Base-by-base conservation (phyloP, 2,113 vertebrate species). In the Thamnophis sirtalis region DNA sequence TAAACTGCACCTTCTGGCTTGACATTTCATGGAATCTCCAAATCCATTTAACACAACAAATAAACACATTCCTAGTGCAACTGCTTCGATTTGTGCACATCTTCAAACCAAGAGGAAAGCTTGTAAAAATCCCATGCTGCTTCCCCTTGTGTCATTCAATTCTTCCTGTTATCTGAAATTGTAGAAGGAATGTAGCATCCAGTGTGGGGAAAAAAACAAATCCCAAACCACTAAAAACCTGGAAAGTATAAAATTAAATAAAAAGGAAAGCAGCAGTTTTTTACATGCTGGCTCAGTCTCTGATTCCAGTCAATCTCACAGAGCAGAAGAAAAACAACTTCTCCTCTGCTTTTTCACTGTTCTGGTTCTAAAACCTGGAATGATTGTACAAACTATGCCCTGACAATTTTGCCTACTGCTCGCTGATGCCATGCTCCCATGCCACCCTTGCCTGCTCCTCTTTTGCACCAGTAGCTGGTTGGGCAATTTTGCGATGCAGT, bases 351-450 rank as follows among this genome's bases (percentile, higher is more conserved):
- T 96, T 93, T 96, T 95, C 95, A 92, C 92, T 92, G 93, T 92
- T 92, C 91, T 92, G 90, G 55, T 89, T 80, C 88, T 95, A 94
- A 95, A 92, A 94, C 89, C 94, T 95, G 95, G 95, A 96, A 92
- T 60, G 93, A 91, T 0, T 21, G 92, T 38, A 91, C 94, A 94
- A 95, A 95, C 96, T 95, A 38, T 89, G 93, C 28, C 95, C 89
- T 84, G 88, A 93, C 92, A 95, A 55, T 80, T 94, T 96, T 96
- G 96, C 97, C 95, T 98, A 98, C 96, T 99, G 98, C 96, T 99
- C 98, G 0, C 97, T 97, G 96, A 99, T 98, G 97, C 98, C 97
- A 4, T 99, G 98, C 96, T 99, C 98, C 99, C 99, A 99, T 3
- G 98, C 96, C 90, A 99, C 98, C 95, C 98, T 98, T 87, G 98